These are phyloP conservation scores for Ctenomys sociabilis DNA, from an alignment of 2,113 vertebrate genomes.

Conservation along the genomic window DNA sequence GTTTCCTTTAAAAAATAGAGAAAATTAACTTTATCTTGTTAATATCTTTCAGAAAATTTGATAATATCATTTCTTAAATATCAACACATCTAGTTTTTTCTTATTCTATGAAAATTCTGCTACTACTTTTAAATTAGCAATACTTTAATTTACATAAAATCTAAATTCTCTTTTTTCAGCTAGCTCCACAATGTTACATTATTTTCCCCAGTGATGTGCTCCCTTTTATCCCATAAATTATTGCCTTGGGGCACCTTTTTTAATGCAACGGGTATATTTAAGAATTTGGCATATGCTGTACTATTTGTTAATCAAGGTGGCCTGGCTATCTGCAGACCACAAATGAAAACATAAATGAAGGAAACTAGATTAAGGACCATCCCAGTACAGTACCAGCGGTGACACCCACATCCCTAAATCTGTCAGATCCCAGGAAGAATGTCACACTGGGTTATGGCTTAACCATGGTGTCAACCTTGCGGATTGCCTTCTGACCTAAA, in stretches of 20 bases:
- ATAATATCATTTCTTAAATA: background rate
- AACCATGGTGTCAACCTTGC: background rate
- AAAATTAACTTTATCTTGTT: background rate
- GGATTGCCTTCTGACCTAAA: background rate
- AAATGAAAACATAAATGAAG: background rate
- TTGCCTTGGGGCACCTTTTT: background rate
- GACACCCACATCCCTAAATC: background rate
- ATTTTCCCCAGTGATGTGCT: too few species aligned
- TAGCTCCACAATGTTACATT: background rate
- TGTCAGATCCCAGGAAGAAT: background rate
- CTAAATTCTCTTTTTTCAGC: background rate
- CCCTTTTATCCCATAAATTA: background rate
- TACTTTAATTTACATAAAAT: background rate
- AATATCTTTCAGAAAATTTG: background rate
- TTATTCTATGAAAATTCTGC: background rate
- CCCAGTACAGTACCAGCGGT: background rate
- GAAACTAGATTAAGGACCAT: background rate
- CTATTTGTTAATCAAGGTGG: background rate
- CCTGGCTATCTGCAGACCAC: background rate
- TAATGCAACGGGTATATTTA: background rate
- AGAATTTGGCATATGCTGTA: background rate
- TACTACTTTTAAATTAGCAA: conserved; percentile 11
- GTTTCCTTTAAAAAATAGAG: background rate
- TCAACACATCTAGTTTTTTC: background rate
- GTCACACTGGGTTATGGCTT: background rate